These are phyloP conservation scores for Caenorhabditis zanzibari DNA, from an alignment of 2,888 invertebrate species.

Conservation along the genomic window DNA sequence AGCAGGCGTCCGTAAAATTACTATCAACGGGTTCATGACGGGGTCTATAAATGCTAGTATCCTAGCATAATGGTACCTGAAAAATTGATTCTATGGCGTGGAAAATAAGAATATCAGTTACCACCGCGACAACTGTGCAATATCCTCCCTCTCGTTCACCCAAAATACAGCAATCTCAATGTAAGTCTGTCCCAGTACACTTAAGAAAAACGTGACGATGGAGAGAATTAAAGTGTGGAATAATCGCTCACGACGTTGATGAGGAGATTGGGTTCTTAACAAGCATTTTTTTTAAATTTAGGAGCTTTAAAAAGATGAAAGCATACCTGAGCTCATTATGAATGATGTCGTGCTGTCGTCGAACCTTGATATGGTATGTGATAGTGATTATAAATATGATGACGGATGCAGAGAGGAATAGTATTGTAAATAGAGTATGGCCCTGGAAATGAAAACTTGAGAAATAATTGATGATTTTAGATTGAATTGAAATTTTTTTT, in stretches of 20 bases:
- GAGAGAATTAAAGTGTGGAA: slow-evolving; percentile 82
- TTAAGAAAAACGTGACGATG: slow-evolving; percentile 78
- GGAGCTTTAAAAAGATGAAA: too few species aligned
- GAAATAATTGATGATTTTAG: too few species aligned
- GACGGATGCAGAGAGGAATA: slow-evolving; percentile 79
- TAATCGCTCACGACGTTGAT: slow-evolving; percentile 80
- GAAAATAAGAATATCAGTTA: slow-evolving; percentile 6
- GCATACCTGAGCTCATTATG: slow-evolving; percentile 69
- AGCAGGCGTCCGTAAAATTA: slow-evolving; percentile 80
- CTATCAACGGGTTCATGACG: slow-evolving; percentile 81
- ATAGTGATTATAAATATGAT: slow-evolving; percentile 80
- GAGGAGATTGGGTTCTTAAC: slow-evolving; percentile 79
- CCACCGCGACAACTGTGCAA: slow-evolving; percentile 71
- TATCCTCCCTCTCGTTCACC: slow-evolving; percentile 79
- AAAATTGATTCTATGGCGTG: not conserved
- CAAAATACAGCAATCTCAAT: slow-evolving; percentile 83
- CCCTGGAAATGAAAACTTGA: slow-evolving; percentile 62
- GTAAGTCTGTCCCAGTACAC: slow-evolving; percentile 80
- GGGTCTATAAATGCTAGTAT: slow-evolving; percentile 82
- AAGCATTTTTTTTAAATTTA: too few species aligned
- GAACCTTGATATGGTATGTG: slow-evolving; percentile 79
- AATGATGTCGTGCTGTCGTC: slow-evolving; percentile 79
- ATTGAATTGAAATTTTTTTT: too few species aligned
- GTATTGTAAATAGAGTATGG: slow-evolving; percentile 81
- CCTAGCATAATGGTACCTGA: slow-evolving; percentile 76